Evolutionary conservation across 1,140 invertebrate species (phyloP), one percentile per base, ranked within the genome.

Genomic region (Phocides pigmalion): DNA sequence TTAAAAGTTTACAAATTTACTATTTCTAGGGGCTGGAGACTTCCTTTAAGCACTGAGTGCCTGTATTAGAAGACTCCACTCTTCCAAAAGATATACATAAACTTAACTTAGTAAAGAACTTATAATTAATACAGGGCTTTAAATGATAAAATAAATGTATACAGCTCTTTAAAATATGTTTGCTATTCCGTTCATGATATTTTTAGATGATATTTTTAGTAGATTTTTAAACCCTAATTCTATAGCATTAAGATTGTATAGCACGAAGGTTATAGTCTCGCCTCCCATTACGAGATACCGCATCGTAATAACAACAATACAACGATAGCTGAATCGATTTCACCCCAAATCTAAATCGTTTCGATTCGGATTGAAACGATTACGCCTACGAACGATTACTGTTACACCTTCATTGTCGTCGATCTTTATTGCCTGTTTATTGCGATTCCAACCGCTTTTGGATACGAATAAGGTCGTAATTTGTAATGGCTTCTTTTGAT

Each of bases 381-480:
- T 76, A 81, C 64, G 70, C 65, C 58, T 61, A 61, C 58, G 39
- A 54, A 61, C 58, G 58, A 61, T 49, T 49, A 61, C 44, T 61
- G 44, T 61, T 68, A 81, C 74, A 82, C 82, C 77, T 84, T 82
- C 80, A 84, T 78, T 72, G 74, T 54, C 51, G 49, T 47, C 69
- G 46, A 72, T 42, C 47, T 66, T 82, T 82, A 82, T 79, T 72
- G 74, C 70, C 68, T 85, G 80, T 85, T 80, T 85, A 84, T 84
- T 74, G 69, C 71, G 66, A 76, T 68, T 62, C 65, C 62, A 41
- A 44, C 65, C 54, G 54, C 63, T 66, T 68, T 71, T 62, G 62
- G 59, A 54, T 61, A 44, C 49, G 68, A 68, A 75, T 70, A 67
- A 66, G 50, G 41, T 65, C 42, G 62, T 69, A 70, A 70, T 49